phyloP scores from a whole-genome alignment of 2,113 vertebrate species.

The Tringa solitaria region DNA sequence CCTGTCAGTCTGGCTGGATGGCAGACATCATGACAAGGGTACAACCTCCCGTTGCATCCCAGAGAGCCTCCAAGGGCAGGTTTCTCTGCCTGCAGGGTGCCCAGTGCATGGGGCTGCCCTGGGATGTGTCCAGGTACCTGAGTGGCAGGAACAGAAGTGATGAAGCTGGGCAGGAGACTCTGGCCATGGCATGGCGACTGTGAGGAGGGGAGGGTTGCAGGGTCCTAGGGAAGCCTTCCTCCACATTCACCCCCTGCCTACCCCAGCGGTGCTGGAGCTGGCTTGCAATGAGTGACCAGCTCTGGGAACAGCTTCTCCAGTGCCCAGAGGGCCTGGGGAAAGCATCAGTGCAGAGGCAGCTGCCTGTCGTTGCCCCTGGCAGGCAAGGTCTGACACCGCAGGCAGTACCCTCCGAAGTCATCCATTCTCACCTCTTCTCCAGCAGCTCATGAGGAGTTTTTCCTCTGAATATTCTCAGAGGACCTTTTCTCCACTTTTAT shows the following conservation, averaged over 20 bases:
- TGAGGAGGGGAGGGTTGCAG: neutral
- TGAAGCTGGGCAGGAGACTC: neutral
- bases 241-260: neutral
- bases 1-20: neutral
- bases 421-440: neutral
- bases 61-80: neutral
- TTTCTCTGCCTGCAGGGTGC: neutral
- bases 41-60: rapidly evolving
- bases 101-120: too few relatives aligned
- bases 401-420: rapidly evolving
- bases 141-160: neutral
- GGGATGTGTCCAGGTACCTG: rapidly evolving
- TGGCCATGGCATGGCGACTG: rapidly evolving
- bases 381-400: rapidly evolving
- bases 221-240: neutral
- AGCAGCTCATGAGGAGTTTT: neutral
- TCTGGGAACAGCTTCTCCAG: neutral
- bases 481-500: neutral
- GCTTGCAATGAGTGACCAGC: neutral
- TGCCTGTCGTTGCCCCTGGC: neutral
- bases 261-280: neutral
- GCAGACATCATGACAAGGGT: neutral
- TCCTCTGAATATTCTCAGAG: neutral
- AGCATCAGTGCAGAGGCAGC: rapidly evolving
- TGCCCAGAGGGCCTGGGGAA: neutral